phyloP scores from a whole-genome alignment of 2,113 vertebrate species.

The Lasiurus cinereus region DNA sequence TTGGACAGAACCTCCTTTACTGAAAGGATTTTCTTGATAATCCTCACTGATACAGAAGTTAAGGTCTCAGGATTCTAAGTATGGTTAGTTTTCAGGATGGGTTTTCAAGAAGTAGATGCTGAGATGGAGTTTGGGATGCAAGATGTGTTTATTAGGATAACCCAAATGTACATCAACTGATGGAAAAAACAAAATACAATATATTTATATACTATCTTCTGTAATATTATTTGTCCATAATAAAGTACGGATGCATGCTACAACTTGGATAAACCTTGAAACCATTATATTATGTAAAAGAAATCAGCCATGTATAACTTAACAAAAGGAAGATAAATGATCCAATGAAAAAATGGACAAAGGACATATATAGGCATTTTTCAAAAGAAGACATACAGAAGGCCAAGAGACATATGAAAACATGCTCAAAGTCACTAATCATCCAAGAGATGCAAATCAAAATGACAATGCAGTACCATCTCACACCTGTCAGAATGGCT shows the following conservation, averaged over 20 bases:
- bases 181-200: conserved; percentile 6
- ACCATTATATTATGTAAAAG: too few relatives aligned
- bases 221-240: not conserved
- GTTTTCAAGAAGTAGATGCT: conserved; percentile 1
- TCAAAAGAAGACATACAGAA: too few relatives aligned
- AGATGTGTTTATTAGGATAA: conserved; percentile 12
- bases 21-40: conserved; percentile 30
- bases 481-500: too few relatives aligned
- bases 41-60: not conserved
- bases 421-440: too few relatives aligned
- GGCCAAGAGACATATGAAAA: too few relatives aligned
- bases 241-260: not conserved
- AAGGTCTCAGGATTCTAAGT: not conserved
- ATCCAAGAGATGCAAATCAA: too few relatives aligned
- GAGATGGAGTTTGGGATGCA: not conserved
- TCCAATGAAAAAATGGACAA: too few relatives aligned
- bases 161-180: not conserved
- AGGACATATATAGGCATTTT: too few relatives aligned
- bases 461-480: too few relatives aligned
- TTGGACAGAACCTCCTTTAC: not conserved
- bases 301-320: too few relatives aligned
- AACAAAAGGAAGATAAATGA: too few relatives aligned
- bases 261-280: not conserved
- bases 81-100: not conserved
- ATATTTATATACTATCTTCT: not conserved